Evolutionary conservation across 2,113 vertebrate genomes (phyloP).

Genomic region (Notarius quadriscutis): DNA sequence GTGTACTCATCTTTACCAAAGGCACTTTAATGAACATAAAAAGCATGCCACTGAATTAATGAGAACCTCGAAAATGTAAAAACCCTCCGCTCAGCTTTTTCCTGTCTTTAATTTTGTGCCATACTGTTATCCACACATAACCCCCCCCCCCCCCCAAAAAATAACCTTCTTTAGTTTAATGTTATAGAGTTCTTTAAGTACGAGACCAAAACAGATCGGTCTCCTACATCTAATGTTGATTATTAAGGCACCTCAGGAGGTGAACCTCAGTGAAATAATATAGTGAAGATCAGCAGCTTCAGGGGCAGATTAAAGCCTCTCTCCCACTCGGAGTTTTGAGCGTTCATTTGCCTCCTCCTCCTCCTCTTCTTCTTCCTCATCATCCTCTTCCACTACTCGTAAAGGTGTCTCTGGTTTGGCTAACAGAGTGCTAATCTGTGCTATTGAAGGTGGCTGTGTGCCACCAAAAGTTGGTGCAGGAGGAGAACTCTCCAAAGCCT

Average conservation of each 20-base stretch:
- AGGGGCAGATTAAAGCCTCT: conserved; percentile 79
- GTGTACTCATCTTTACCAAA: conserved; percentile 74
- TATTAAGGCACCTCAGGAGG: conserved; percentile 45
- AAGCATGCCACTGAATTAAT: conserved; percentile 23
- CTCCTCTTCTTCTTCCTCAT: conserved; percentile 67
- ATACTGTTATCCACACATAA: conserved; percentile 70
- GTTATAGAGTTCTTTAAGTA: conserved; percentile 6
- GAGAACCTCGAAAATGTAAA: conserved; percentile 39
- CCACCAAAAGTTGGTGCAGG: conserved; percentile 49
- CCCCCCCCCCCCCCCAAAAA: conserved; percentile 11
- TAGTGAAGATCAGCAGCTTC: conserved; percentile 9
- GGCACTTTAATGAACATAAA: conserved; percentile 84
- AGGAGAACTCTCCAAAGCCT: conserved; percentile 45
- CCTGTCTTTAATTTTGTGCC: conserved; percentile 44
- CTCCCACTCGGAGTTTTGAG: conserved; percentile 83
- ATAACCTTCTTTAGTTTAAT: conserved; percentile 9
- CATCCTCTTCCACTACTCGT: conserved; percentile 61
- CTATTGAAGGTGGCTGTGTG: conserved; percentile 49
- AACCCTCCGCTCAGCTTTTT: conserved; percentile 35
- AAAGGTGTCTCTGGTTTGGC: conserved; percentile 54
- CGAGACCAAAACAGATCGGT: background rate
- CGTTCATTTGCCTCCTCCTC: conserved; percentile 73
- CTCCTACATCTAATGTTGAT: conserved; percentile 4
- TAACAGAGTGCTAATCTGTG: conserved; percentile 57
- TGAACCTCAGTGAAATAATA: conserved; percentile 36